These are phyloP conservation scores for Pyrgilauda ruficollis DNA, from an alignment of 2,113 vertebrate species.

Conservation along the genomic window DNA sequence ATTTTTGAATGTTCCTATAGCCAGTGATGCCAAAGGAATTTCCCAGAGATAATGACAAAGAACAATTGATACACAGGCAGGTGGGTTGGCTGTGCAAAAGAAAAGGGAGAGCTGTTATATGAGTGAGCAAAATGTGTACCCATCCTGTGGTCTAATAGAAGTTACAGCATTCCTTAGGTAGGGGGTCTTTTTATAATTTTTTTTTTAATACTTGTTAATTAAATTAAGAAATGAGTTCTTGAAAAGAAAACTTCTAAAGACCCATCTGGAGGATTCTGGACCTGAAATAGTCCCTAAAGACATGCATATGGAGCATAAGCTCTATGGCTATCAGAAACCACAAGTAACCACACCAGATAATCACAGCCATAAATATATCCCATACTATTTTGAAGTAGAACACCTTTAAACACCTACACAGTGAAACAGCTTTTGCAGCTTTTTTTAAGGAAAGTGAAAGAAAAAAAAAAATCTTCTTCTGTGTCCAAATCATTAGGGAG, in stretches of 20 bases:
- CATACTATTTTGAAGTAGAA: neutral
- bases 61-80: neutral
- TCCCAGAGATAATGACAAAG: neutral
- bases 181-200: neutral
- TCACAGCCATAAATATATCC: neutral
- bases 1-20: neutral
- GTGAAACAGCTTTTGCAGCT: neutral
- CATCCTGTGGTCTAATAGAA: neutral
- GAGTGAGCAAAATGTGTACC: neutral
- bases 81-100: neutral
- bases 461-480: neutral
- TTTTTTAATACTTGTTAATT: neutral
- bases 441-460: neutral
- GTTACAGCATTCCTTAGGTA: neutral
- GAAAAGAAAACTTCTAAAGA: neutral
- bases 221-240: neutral
- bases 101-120: neutral
- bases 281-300: neutral
- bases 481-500: neutral
- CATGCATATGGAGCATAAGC: accelerated
- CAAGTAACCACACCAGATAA: neutral
- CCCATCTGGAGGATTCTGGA: neutral
- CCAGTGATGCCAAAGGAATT: neutral
- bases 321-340: neutral
- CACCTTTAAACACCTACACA: neutral